A percentile compares a stretch with the other conserved stretches of the same genome.
Evolutionary conservation across 2,888 invertebrate genomes (phyloP).

Genomic region (Aplocera efformata): DNA sequence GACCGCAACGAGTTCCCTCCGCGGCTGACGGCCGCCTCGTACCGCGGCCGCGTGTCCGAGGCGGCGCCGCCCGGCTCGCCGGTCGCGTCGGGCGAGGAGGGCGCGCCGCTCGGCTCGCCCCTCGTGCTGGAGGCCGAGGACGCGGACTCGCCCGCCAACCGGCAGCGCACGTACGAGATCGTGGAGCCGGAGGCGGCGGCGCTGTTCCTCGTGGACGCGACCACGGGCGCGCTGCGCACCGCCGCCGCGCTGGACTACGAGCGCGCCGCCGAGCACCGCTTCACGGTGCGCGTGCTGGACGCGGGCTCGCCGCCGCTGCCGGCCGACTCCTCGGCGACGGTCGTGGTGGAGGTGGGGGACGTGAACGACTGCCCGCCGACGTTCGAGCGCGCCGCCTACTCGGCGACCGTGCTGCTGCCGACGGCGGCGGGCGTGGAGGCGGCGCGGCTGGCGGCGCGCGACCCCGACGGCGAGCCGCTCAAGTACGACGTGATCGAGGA

Average conservation of each 20-base stretch:
- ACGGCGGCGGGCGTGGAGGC: constrained; percentile 90
- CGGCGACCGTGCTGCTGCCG: constrained; percentile 89
- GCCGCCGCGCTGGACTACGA: constrained; percentile 91
- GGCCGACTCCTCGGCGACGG: constrained; percentile 88
- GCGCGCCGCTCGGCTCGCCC: constrained; percentile 66
- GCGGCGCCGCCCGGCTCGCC: constrained; percentile 87
- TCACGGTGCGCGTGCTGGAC: constrained; percentile 87
- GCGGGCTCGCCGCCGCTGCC: constrained; percentile 84
- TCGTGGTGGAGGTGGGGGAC: constrained; percentile 87
- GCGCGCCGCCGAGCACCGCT: constrained; percentile 83
- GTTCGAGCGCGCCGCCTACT: constrained; percentile 86
- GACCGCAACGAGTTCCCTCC: constrained; percentile 95
- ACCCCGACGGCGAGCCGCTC: constrained; percentile 84
- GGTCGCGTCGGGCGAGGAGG: constrained; percentile 57
- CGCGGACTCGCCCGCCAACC: constrained; percentile 92
- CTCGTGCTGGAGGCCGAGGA: constrained; percentile 92
- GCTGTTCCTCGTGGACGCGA: constrained; percentile 92
- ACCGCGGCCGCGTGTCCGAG: constrained; percentile 88
- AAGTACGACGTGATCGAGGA: constrained; percentile 92
- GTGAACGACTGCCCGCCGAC: constrained; percentile 95
- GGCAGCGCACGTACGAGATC: constrained; percentile 91
- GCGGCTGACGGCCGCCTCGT: constrained; percentile 82
- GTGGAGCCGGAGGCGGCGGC: constrained; percentile 88
- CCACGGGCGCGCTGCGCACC: constrained; percentile 92
- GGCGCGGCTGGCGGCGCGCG: constrained; percentile 84